These are phyloP conservation scores for Drosophila pallidifrons DNA, from an alignment of 1,140 invertebrate genomes.

Conservation along the genomic window DNA sequence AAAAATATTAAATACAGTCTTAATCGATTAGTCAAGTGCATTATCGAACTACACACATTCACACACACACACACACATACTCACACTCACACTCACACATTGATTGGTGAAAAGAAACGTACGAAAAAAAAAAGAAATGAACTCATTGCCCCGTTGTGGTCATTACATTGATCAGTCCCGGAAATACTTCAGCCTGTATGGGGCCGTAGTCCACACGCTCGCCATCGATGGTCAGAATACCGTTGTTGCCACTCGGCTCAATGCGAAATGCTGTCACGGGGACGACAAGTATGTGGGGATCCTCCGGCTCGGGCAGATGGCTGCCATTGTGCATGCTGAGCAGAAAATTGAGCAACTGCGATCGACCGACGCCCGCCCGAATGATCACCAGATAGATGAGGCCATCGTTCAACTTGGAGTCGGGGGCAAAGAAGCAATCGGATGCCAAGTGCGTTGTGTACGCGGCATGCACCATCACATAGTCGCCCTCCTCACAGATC, in stretches of 20 bases:
- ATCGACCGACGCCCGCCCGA: conserved; percentile 90
- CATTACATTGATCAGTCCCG: conserved; percentile 91
- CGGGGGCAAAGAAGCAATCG: conserved; percentile 94
- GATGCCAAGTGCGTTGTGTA: conserved; percentile 95
- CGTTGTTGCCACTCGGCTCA: conserved; percentile 89
- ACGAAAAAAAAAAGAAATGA: too few relatives aligned
- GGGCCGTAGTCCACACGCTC: conserved; percentile 94
- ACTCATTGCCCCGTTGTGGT: conserved; percentile 79
- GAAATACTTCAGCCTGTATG: conserved; percentile 94
- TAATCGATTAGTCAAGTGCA: conserved; percentile 43
- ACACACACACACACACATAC: background rate
- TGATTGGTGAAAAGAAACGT: too few relatives aligned
- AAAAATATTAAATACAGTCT: conserved; percentile 24
- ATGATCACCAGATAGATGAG: conserved; percentile 95
- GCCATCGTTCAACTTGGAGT: conserved; percentile 93
- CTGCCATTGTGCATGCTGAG: conserved; percentile 90
- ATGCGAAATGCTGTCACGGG: conserved; percentile 95
- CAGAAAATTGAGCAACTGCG: conserved; percentile 91
- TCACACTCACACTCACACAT: background rate
- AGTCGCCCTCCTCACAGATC: conserved; percentile 93
- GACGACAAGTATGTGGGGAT: conserved; percentile 88
- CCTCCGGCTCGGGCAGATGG: conserved; percentile 87
- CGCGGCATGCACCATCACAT: conserved; percentile 94
- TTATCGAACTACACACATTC: background rate
- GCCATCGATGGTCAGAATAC: conserved; percentile 95